A percentile compares a stretch with the other conserved stretches of the same genome.
These are phyloP conservation scores for Melinaea marsaeus DNA, from an alignment of 2,888 invertebrate species.

Conservation along the genomic window DNA sequence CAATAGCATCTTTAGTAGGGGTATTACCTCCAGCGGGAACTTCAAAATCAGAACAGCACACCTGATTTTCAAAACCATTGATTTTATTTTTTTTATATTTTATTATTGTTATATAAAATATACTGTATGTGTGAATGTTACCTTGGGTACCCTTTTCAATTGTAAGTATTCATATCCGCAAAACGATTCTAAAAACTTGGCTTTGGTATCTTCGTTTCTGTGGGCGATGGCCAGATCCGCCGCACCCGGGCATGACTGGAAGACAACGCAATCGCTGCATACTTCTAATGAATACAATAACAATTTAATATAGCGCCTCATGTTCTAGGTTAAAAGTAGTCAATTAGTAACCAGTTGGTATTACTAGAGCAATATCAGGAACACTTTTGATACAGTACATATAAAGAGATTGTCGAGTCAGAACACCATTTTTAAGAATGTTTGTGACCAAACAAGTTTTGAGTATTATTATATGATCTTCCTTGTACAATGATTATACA, in stretches of 20 bases:
- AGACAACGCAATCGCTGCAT: slow-evolving; percentile 13
- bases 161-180: slow-evolving; percentile 9
- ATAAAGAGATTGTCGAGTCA: not conserved
- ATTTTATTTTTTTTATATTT: too few species aligned
- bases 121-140: not conserved
- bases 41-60: slow-evolving; percentile 25
- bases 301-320: too few species aligned
- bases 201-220: not conserved
- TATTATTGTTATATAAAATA: too few species aligned
- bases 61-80: slow-evolving; percentile 13
- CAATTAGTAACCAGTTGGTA: too few species aligned
- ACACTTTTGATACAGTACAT: too few species aligned
- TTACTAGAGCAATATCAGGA: too few species aligned
- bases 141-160: slow-evolving; percentile 2
- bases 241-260: slow-evolving; percentile 7
- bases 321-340: too few species aligned
- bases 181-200: slow-evolving; percentile 3
- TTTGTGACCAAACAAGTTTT: slow-evolving; percentile 2
- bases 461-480: not conserved
- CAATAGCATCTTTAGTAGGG: slow-evolving; percentile 35
- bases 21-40: not conserved
- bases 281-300: slow-evolving; percentile 5
- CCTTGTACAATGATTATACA: not conserved
- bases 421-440: not conserved
- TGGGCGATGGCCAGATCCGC: slow-evolving; percentile 4